phyloP scores from a whole-genome alignment of 2,113 vertebrate genomes.

The Brachyhypopomus occidentalis region DNA sequence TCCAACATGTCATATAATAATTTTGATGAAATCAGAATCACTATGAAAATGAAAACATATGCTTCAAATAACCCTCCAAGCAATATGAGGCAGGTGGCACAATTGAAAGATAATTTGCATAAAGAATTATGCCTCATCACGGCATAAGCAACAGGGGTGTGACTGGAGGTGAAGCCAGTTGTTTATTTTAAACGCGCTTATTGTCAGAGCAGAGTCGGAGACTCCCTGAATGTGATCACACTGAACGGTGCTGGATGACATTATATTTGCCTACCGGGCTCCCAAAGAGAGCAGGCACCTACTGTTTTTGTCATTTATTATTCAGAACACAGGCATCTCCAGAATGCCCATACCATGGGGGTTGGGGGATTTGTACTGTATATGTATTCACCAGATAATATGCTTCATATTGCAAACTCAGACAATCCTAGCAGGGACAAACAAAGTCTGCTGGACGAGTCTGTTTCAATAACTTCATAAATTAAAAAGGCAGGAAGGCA shows the following conservation, averaged over 20 bases:
- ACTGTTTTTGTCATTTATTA: conserved; percentile 12
- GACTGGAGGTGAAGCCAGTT: background rate
- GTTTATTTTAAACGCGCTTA: background rate
- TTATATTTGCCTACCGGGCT: conserved; percentile 19
- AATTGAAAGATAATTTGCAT: conserved; percentile 6
- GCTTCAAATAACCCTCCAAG: conserved; percentile 4
- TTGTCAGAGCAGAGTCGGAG: background rate
- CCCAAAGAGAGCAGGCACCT: background rate
- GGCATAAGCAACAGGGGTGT: background rate
- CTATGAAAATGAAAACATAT: conserved; percentile 5
- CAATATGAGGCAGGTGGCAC: background rate
- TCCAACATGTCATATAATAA: conserved; percentile 1
- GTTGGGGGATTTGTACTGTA: conserved; percentile 1
- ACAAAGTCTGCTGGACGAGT: background rate
- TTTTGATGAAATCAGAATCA: conserved; percentile 23
- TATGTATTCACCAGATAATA: conserved; percentile 31
- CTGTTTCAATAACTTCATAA: too few relatives aligned
- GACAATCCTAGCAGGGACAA: conserved; percentile 25
- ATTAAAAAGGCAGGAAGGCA: too few relatives aligned
- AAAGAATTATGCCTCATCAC: background rate
- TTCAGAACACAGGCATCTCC: conserved; percentile 38
- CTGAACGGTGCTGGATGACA: background rate
- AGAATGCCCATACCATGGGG: background rate
- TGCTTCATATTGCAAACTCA: conserved; percentile 46
- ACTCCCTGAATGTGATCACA: conserved; percentile 9